Percentiles rank a stretch among this genome's conserved stretches.
Evolutionary conservation across 2,113 vertebrate genomes (phyloP).

Genomic region (Cyanoliseus patagonus): DNA sequence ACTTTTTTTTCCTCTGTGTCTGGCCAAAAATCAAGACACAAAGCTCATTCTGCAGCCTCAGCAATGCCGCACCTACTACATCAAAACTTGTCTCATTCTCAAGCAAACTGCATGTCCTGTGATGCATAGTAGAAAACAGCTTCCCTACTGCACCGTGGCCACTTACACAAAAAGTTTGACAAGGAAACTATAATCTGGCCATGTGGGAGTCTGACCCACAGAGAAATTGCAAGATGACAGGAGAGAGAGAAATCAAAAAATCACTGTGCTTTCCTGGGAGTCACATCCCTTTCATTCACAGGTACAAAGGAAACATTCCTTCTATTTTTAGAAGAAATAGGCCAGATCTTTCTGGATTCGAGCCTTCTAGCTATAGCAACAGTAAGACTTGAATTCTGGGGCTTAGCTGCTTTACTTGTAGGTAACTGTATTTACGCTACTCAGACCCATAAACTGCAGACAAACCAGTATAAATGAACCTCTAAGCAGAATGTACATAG

Average conservation of each 20-base stretch:
- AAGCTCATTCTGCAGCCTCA: neutral
- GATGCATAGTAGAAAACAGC: neutral
- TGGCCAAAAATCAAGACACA: neutral
- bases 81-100: neutral
- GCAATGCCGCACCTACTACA: neutral
- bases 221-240: neutral
- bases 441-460: neutral
- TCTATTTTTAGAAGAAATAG: neutral
- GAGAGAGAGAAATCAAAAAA: neutral
- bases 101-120: neutral
- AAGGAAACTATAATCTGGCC: neutral
- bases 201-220: neutral
- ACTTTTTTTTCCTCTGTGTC: neutral
- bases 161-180: neutral
- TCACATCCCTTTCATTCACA: accelerated
- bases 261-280: neutral
- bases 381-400: neutral
- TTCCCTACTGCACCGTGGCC: neutral
- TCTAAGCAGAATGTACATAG: neutral
- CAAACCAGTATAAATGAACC: neutral
- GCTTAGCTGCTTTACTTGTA: neutral
- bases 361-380: neutral
- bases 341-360: neutral
- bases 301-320: neutral
- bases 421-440: neutral